Conservation (phyloP, 2,888 invertebrate species). For the Amaurobius ferox region DNA sequence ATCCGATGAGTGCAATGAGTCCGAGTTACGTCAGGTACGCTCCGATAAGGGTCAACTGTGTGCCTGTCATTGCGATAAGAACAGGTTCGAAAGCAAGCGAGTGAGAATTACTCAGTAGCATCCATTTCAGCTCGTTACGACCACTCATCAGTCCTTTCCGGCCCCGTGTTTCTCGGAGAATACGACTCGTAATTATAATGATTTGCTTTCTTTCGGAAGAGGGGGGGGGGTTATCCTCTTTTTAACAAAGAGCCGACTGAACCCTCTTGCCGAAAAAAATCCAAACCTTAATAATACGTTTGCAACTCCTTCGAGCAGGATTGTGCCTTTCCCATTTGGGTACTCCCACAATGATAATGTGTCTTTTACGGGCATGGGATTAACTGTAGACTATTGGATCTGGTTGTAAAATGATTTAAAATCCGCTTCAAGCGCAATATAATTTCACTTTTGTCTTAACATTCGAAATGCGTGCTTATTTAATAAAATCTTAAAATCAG, state of each 20-base stretch:
- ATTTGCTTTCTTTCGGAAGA: neutral
- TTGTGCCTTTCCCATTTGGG: neutral
- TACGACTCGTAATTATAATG: neutral
- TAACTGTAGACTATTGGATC: neutral
- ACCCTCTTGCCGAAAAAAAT: neutral
- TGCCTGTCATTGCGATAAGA: neutral
- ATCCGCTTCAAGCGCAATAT: too few relatives aligned
- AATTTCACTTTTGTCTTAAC: too few relatives aligned
- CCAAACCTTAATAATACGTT: neutral
- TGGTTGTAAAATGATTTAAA: too few relatives aligned
- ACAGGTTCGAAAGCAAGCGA: neutral
- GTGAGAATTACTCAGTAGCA: constrained; percentile 9
- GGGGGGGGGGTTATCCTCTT: neutral
- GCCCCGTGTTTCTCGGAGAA: neutral
- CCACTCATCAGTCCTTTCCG: neutral
- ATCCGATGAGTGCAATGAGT: neutral
- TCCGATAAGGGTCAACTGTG: constrained; percentile 1
- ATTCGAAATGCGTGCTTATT: too few relatives aligned
- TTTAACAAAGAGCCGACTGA: neutral
- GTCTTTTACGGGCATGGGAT: neutral
- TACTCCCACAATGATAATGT: neutral
- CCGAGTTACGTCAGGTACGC: neutral
- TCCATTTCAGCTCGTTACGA: neutral
- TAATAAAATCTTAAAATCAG: too few relatives aligned
- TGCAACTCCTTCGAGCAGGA: neutral